Percentiles rank a stretch among this genome's conserved stretches.
Evolutionary conservation across 2,888 invertebrate genomes (phyloP).

Genomic region (Heliconius hortense): DNA sequence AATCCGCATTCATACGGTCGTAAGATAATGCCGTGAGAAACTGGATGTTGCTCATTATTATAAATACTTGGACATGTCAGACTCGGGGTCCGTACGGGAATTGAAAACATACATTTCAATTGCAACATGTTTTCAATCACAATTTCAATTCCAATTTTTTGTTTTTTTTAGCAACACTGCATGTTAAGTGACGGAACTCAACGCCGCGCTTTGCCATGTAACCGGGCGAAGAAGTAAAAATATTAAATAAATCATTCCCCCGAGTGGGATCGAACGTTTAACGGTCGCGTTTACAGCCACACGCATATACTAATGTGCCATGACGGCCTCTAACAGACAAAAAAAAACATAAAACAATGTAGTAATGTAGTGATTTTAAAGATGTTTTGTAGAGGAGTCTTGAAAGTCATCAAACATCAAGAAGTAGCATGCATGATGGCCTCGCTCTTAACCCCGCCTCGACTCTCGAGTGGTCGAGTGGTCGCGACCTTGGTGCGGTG

Average conservation of each 20-base stretch:
- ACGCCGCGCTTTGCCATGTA: no score
- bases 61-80: not conserved
- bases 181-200: no score
- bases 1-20: not conserved
- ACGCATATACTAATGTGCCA: not conserved
- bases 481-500: conserved; percentile 12
- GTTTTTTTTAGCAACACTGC: no score
- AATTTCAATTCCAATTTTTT: no score
- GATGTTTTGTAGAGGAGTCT: not conserved
- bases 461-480: conserved; percentile 1
- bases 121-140: no score
- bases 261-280: not conserved
- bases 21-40: conserved; percentile 21
- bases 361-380: not conserved
- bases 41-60: conserved; percentile 14
- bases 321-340: not conserved
- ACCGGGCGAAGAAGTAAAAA: not conserved
- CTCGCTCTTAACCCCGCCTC: conserved; percentile 25
- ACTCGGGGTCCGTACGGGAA: not conserved
- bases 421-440: conserved; percentile 3
- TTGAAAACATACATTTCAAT: not conserved
- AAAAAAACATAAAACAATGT: no score
- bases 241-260: not conserved
- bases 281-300: not conserved
- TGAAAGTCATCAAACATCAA: no score